These are phyloP conservation scores for Acrocephalus scirpaceus DNA, from an alignment of 2,797 vertebrate species.

Conservation along the genomic window DNA sequence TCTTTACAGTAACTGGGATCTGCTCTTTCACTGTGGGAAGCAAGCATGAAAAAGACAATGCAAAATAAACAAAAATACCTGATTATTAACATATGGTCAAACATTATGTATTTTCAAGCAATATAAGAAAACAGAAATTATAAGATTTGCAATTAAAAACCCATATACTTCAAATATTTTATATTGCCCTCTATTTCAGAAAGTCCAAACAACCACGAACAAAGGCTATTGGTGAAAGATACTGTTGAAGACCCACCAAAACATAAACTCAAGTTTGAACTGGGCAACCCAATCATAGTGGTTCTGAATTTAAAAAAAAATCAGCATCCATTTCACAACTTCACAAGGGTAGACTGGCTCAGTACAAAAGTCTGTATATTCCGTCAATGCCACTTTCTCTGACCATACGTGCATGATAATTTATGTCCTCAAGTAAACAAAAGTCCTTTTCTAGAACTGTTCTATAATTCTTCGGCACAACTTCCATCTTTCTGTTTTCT, in stretches of 20 bases:
- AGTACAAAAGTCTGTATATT: not conserved
- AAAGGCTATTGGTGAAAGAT: not conserved
- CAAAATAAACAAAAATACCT: not conserved
- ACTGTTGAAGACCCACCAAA: not conserved
- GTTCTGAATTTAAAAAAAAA: not conserved
- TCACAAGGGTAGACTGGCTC: not conserved
- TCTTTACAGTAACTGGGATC: constrained; percentile 94
- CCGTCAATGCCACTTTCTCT: not conserved
- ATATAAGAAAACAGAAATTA: not conserved
- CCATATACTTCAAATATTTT: not conserved
- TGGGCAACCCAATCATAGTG: not conserved
- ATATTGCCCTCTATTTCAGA: not conserved
- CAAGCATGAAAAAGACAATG: not conserved
- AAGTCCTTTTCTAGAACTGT: not conserved
- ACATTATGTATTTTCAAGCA: not conserved
- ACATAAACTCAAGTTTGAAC: not conserved
- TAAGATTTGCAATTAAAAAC: not conserved
- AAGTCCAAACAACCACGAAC: not conserved
- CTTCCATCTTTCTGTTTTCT: not conserved
- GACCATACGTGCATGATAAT: not conserved
- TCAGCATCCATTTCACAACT: not conserved
- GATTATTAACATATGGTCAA: not conserved
- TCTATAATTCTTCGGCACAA: not conserved
- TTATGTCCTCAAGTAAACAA: not conserved
- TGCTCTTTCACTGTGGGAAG: constrained; percentile 88